phyloP scores from a whole-genome alignment of 2,113 vertebrate genomes.

The Thamnophis sirtalis region DNA sequence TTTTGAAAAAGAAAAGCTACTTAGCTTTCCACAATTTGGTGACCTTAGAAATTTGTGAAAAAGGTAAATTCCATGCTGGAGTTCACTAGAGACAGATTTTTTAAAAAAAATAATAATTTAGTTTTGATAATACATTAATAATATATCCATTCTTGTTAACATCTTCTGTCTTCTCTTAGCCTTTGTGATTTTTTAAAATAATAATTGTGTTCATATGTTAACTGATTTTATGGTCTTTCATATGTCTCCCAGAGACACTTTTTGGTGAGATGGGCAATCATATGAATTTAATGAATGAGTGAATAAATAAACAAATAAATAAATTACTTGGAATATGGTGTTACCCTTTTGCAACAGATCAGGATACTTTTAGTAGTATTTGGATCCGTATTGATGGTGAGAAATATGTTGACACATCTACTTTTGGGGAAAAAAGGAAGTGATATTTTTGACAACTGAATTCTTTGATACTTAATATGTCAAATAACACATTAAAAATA shows the following conservation, averaged over 20 bases:
- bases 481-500: background rate
- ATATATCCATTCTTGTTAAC: background rate
- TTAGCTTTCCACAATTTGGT: background rate
- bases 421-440: background rate
- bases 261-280: background rate
- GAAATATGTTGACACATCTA: background rate
- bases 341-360: background rate
- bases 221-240: background rate
- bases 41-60: background rate
- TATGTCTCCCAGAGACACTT: background rate
- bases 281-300: background rate
- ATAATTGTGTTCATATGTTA: background rate
- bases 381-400: background rate
- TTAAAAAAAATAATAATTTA: background rate
- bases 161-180: background rate
- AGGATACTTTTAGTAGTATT: constrained; percentile 7
- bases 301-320: background rate
- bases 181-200: background rate
- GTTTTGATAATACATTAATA: background rate
- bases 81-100: background rate
- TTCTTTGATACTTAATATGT: background rate
- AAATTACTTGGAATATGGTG: background rate
- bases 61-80: background rate
- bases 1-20: background rate
- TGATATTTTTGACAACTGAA: background rate